phyloP scores from a whole-genome alignment of 2,888 invertebrate genomes.

The Coelopa pilipes region DNA sequence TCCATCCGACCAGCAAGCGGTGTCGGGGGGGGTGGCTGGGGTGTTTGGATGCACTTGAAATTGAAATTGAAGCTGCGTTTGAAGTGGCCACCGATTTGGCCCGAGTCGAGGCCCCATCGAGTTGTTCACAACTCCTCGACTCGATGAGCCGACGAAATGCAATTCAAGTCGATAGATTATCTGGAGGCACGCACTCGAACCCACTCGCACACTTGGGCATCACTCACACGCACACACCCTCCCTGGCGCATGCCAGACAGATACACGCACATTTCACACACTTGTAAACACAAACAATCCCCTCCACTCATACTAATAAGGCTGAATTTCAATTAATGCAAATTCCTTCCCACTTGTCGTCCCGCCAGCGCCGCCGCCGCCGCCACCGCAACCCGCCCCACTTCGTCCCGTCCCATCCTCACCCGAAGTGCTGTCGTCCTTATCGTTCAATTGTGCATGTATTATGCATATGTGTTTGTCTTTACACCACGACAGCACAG shows the following conservation, averaged over 20 bases:
- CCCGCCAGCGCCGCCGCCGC: no score
- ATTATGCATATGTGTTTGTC: no score
- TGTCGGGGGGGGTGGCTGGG: no score
- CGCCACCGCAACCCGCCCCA: not conserved
- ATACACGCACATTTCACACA: not conserved
- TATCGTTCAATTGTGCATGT: no score
- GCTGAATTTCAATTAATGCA: not conserved
- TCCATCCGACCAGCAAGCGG: no score
- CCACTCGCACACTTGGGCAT: not conserved
- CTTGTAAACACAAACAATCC: conserved; percentile 8
- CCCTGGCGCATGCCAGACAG: not conserved
- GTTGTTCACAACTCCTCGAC: no score
- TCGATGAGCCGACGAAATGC: not conserved
- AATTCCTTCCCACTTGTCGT: not conserved
- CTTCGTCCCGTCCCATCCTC: not conserved
- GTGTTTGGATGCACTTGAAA: no score
- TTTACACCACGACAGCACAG: no score
- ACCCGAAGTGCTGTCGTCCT: not conserved
- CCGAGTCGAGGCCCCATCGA: no score
- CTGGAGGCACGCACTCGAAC: not conserved
- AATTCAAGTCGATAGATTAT: conserved; percentile 10
- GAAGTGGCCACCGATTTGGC: no score
- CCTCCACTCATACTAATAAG: conserved; percentile 1
- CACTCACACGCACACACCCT: not conserved
- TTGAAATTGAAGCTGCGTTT: no score